Conservation (phyloP, 2,113 vertebrate species). For the Aptenodytes forsteri region DNA sequence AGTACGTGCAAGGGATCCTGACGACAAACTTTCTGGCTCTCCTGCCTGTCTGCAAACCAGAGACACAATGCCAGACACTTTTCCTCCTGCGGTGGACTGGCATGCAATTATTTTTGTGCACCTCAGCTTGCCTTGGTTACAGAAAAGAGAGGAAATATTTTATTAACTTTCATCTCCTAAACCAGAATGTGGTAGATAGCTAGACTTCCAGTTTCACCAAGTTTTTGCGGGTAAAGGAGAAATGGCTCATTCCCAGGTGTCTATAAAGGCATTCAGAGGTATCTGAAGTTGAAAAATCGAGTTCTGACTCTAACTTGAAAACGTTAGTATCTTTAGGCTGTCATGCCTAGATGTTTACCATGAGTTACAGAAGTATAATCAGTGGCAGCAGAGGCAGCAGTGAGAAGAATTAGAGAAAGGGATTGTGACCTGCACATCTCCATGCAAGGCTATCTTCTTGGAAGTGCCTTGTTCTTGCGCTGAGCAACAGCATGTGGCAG, state of each 20-base stretch:
- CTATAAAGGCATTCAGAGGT: not conserved
- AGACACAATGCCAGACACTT: not conserved
- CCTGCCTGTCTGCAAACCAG: not conserved
- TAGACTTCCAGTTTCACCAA: not conserved
- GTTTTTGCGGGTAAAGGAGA: not conserved
- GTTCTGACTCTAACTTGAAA: not conserved
- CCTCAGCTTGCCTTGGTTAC: not conserved
- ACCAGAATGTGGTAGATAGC: not conserved
- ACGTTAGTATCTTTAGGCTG: not conserved
- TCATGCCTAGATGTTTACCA: not conserved
- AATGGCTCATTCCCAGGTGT: not conserved
- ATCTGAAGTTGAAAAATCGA: not conserved
- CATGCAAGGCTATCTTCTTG: not conserved
- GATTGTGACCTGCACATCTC: not conserved
- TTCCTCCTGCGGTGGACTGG: not conserved
- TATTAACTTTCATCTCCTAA: not conserved
- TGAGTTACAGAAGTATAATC: not conserved
- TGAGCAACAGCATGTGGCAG: not conserved
- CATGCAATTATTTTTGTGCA: not conserved
- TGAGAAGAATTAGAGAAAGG: not conserved
- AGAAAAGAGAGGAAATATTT: slow-evolving; percentile 15
- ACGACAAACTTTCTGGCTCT: not conserved
- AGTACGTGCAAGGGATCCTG: not conserved
- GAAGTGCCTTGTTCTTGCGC: not conserved
- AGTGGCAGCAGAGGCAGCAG: not conserved